phyloP scores from a whole-genome alignment of 2,888 invertebrate genomes.

The Lycocerus yunnanus region DNA sequence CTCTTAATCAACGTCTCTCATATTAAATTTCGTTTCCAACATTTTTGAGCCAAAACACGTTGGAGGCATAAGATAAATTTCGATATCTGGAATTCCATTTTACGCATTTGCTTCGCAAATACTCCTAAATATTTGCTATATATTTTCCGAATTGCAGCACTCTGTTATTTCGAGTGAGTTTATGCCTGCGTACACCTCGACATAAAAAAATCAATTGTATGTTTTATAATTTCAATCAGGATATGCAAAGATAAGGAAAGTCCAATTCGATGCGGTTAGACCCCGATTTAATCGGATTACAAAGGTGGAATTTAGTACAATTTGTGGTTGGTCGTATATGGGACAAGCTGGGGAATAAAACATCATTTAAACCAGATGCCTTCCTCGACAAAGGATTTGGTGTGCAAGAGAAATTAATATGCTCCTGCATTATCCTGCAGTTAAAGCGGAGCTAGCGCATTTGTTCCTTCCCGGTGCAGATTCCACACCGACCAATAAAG shows the following conservation, averaged over 20 bases:
- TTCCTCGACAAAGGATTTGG: background rate
- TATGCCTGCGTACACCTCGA: no score
- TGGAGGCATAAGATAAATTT: background rate
- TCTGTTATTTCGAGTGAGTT: no score
- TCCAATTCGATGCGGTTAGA: background rate
- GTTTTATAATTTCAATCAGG: background rate
- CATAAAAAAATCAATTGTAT: background rate
- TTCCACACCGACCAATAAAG: no score
- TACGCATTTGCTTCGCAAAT: background rate
- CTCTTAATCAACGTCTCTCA: background rate
- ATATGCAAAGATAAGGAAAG: background rate
- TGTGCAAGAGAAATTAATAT: background rate
- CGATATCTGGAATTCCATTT: background rate
- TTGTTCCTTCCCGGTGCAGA: no score
- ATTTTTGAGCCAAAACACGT: background rate
- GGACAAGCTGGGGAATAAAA: background rate
- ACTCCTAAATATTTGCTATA: background rate
- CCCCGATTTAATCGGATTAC: background rate
- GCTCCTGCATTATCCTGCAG: background rate
- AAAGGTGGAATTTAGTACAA: background rate
- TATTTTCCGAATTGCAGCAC: background rate
- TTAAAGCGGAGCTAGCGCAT: no score
- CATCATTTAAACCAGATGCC: background rate
- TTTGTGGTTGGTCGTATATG: background rate
- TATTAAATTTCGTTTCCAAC: background rate